Percentiles rank a stretch among this genome's conserved stretches.
Conservation (phyloP, 2,113 vertebrate genomes). For the Chaetorhynchus papuensis region DNA sequence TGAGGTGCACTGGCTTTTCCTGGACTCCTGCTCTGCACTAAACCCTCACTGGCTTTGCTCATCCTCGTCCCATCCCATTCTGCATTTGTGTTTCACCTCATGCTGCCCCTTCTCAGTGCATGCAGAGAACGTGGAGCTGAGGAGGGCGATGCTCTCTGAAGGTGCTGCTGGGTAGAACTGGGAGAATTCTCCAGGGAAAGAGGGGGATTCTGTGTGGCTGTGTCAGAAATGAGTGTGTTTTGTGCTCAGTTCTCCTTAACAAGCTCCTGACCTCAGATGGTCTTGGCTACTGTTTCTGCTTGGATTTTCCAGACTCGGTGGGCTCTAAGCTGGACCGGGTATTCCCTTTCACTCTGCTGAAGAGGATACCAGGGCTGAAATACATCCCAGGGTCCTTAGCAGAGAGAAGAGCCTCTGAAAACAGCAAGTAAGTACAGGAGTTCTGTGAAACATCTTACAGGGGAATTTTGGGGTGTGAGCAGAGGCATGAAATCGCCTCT, state of each 20-base stretch:
- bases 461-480: neutral
- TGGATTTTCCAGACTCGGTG: slow-evolving; percentile 71
- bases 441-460: neutral
- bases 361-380: slow-evolving; percentile 62
- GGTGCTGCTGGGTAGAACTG: neutral
- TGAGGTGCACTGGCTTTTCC: neutral
- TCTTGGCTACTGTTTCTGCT: slow-evolving; percentile 70
- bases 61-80: neutral
- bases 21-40: neutral
- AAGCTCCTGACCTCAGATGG: slow-evolving; percentile 65
- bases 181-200: neutral
- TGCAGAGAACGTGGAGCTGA: accelerated
- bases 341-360: slow-evolving; percentile 76
- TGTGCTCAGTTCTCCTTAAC: slow-evolving; percentile 57
- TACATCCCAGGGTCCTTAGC: slow-evolving; percentile 75
- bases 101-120: accelerated
- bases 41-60: neutral
- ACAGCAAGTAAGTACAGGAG: slow-evolving; percentile 64
- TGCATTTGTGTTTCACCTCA: neutral
- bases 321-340: slow-evolving; percentile 69
- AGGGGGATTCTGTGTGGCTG: neutral
- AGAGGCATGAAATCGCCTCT: neutral
- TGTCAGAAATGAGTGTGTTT: neutral
- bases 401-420: slow-evolving; percentile 70
- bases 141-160: neutral